Conservation (phyloP, 1,140 invertebrate species). For the Latrodectus geometricus region DNA sequence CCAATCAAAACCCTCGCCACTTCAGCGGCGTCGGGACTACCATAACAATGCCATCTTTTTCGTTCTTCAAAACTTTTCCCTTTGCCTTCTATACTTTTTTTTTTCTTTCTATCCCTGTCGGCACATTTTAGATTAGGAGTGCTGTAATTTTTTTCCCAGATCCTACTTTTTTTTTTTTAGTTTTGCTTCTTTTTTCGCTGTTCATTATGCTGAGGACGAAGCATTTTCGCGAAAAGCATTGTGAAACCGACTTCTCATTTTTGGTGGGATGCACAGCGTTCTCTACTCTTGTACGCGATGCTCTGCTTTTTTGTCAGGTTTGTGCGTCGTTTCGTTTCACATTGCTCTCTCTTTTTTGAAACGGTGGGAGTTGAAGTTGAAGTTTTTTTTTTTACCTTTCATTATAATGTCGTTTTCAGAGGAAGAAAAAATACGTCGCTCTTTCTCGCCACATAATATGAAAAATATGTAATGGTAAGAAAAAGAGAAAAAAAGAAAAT, state of each 20-base stretch:
- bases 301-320: neutral
- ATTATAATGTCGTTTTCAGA: neutral
- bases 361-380: neutral
- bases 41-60: constrained; percentile 33
- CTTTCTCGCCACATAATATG: constrained; percentile 20
- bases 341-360: neutral
- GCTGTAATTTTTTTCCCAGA: neutral
- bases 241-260: too few relatives aligned
- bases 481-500: neutral
- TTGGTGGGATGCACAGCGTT: too few relatives aligned
- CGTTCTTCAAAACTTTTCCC: constrained; percentile 23
- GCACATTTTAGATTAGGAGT: neutral
- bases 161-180: constrained; percentile 5
- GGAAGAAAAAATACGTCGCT: neutral
- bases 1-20: constrained; percentile 48
- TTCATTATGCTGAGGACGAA: constrained; percentile 31
- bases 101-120: neutral
- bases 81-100: neutral
- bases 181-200: constrained; percentile 31
- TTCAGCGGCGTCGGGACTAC: constrained; percentile 50
- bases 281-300: too few relatives aligned
- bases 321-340: neutral
- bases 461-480: neutral
- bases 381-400: neutral
- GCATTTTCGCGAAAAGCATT: neutral